Evolutionary conservation across 2,888 invertebrate genomes (phyloP), one percentile per base, ranked within the genome.

Genomic region (Harpalus rubripes): DNA sequence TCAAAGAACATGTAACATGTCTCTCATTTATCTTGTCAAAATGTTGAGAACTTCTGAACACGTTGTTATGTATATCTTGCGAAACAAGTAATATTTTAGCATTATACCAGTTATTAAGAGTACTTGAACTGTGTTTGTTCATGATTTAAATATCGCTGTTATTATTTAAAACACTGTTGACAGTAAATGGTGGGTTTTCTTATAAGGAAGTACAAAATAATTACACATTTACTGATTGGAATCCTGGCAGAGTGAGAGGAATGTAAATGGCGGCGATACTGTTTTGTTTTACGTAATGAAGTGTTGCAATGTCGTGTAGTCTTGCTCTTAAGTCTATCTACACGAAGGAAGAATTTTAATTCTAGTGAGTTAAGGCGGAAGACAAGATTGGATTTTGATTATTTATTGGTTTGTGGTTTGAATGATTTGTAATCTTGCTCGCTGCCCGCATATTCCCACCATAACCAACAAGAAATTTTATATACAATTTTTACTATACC

Each of bases 251-350:
- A 26, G 68, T 68, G 68, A 68, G 32, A 41, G 68, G 68, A 68
- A 15, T 68, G 7, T 68, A 68, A 68, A 68, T 16, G 1, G 41
- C 68, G 68, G 39, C 72, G 72, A 10, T 74, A 68, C n/a, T 44
- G 72, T 74, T 74, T 74, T 74, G 44, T 44, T 74, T 74, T 74
- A 44, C 41, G 72, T 74, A 74, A 74, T 74, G 72, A 74, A 74
- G 72, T 74, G 68, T 41, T 68, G 41, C 41, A 41, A 41, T 68
- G 41, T 39, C 39, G 26, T 63, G 26, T 63, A 26, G 59, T 16
- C 16, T 59, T 59, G 16, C 10, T 59, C 15, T n/a, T 15, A 16
- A 15, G 4, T 59, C 26, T 39, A 16, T 15, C 15, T 39, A 15
- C 10, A 68, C 16, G 41, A 7, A 39, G 12, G 72, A 74, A 18